Percentiles rank a stretch among this genome's conserved stretches.
phyloP scores from a whole-genome alignment of 1,140 invertebrate species.

The Temnothorax longispinosus region DNA sequence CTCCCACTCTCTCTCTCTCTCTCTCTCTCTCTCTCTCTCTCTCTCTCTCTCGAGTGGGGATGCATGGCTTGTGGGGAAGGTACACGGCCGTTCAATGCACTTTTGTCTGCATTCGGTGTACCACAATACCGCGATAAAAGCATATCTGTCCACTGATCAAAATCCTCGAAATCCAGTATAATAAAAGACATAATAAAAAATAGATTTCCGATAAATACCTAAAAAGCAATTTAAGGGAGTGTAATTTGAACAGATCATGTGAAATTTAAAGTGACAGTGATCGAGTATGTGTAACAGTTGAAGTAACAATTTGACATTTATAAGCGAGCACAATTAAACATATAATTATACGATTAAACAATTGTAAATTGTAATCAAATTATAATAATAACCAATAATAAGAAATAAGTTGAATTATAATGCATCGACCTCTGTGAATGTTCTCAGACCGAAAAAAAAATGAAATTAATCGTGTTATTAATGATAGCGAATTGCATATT shows the following conservation, averaged over 20 bases:
- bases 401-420: constrained; percentile 13
- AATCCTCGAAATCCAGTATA: neutral
- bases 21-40: constrained; percentile 13
- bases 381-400: neutral
- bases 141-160: constrained; percentile 5
- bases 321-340: neutral
- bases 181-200: neutral
- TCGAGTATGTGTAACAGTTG: neutral
- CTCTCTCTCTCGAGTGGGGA: constrained; percentile 73
- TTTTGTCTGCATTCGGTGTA: constrained; percentile 71
- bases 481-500: constrained; percentile 42
- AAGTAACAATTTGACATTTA: constrained; percentile 5
- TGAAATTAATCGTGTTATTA: constrained; percentile 58
- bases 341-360: constrained; percentile 5
- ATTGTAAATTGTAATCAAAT: neutral
- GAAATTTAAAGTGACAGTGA: constrained; percentile 15
- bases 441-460: neutral
- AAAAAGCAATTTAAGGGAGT: neutral
- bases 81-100: constrained; percentile 72
- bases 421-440: neutral
- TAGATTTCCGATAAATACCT: neutral
- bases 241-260: neutral
- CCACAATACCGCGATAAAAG: constrained; percentile 34
- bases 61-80: constrained; percentile 64
- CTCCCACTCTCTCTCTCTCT: constrained; percentile 44